These are phyloP conservation scores for Edolisoma coerulescens DNA, from an alignment of 2,113 vertebrate species.

Conservation along the genomic window DNA sequence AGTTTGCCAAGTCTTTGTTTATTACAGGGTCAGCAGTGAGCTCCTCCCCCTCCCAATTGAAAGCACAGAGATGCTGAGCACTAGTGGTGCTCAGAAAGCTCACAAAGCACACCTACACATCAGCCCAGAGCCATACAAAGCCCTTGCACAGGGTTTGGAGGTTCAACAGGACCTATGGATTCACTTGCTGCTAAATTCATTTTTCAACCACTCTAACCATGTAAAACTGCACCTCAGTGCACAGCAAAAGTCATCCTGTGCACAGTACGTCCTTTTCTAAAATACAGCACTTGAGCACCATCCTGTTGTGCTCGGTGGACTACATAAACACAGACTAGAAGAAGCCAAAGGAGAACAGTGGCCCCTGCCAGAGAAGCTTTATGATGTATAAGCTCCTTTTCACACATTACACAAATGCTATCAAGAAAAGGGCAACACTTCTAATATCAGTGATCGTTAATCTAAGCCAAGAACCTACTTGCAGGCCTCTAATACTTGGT, in stretches of 20 bases:
- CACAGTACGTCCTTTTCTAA: not conserved
- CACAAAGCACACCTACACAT: not conserved
- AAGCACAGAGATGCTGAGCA: not conserved
- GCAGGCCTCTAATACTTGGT: not conserved
- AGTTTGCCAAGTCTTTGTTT: not conserved
- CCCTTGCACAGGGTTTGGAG: not conserved
- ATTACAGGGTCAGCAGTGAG: not conserved
- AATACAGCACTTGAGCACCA: not conserved
- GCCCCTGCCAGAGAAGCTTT: not conserved
- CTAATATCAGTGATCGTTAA: not conserved
- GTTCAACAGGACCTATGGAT: not conserved
- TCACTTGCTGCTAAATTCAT: not conserved
- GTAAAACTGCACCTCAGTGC: not conserved
- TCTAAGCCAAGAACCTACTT: not conserved
- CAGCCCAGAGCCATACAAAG: not conserved
- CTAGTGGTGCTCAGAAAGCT: not conserved
- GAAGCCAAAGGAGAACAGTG: not conserved
- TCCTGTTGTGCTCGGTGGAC: not conserved
- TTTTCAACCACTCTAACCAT: not conserved
- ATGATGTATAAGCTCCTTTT: not conserved
- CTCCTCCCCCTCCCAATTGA: not conserved
- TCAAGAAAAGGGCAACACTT: not conserved
- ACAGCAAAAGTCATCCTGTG: not conserved
- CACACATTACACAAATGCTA: fast-evolving
- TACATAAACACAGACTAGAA: not conserved